phyloP scores from a whole-genome alignment of 1,140 invertebrate species.

The Aphelenchoides avenae region DNA sequence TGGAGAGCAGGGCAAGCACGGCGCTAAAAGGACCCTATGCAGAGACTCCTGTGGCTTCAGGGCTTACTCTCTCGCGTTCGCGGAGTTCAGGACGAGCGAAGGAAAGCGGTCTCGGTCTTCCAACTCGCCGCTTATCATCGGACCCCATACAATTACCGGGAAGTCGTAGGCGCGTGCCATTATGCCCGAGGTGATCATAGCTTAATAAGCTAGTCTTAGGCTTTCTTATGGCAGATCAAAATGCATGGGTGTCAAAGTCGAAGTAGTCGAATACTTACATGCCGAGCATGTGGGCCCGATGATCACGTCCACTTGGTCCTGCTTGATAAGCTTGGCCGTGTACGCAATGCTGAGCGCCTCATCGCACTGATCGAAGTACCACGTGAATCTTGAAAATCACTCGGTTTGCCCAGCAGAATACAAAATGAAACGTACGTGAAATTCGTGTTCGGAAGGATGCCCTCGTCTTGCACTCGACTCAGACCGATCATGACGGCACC shows the following conservation, averaged over 20 bases:
- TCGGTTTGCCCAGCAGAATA: not conserved
- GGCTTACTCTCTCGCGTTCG: too few species aligned
- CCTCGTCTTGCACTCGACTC: not conserved
- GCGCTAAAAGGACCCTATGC: conserved; percentile 1
- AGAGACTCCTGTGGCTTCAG: not conserved
- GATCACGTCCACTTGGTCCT: not conserved
- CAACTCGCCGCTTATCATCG: not conserved
- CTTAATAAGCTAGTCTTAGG: not conserved
- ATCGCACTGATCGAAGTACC: conserved; percentile 16
- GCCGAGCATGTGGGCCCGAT: conserved; percentile 6
- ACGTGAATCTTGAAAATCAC: conserved; percentile 3
- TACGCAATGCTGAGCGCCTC: not conserved
- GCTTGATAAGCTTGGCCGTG: not conserved
- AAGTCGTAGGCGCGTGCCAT: not conserved
- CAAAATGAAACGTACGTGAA: not conserved
- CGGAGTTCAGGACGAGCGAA: too few species aligned
- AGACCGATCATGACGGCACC: not conserved
- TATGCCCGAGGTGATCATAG: conserved; percentile 2
- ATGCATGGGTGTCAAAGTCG: too few species aligned
- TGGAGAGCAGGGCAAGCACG: conserved; percentile 19
- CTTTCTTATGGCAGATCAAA: not conserved
- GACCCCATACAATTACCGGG: not conserved
- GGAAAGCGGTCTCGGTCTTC: not conserved
- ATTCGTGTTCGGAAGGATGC: not conserved
- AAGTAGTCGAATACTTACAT: too few species aligned